Evolutionary conservation across 2,888 invertebrate genomes (phyloP), one percentile per base, ranked within the genome.

Genomic region (Ariolimax columbianus): DNA sequence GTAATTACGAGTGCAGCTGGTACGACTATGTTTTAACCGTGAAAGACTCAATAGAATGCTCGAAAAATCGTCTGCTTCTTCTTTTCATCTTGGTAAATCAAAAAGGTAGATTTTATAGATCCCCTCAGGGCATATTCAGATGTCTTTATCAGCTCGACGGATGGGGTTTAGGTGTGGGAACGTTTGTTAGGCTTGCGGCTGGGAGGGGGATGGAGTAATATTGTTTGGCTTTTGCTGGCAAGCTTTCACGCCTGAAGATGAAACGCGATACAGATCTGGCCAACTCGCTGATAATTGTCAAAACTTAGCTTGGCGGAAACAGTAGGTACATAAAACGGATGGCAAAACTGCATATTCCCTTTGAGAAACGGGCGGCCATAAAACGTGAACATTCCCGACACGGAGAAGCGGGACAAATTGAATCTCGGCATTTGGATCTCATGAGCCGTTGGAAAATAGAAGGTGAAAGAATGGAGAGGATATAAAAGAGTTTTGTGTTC

Each of bases 271-370:
- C 38, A 63, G n/a, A 63, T 59, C 36, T 59, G 77, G 59, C 47
- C 43, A 43, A 47, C 75, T 75, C 51, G 19, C 75, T 78, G 38
- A 19, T 80, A 66, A 80, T 80, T 80, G 80, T 80, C 80, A 80
- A 80, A 80, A 66, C 68, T 80, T 30, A 80, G 68, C 80, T 14
- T 68, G 33, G n/a, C 80, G 68, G 68, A 80, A 80, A 68, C 66
- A 43, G 80, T 80, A 68, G 30, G 63, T 78, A 78, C 77, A 78
- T 78, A 59, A 78, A 78, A 78, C 63, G 77, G 77, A 59, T 78
- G 59, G 59, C 7, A 23, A 78, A 78, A 78, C 36, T 78, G 77
- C 77, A 59, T 63, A 63, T 78, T 78, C 63, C 77, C 77, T 78
- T 78, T 78, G 77, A 78, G 59, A 59, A 40, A 40, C 38, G 68